Evolutionary conservation across 2,113 vertebrate genomes (phyloP).

Genomic region (Bathybates hornii): DNA sequence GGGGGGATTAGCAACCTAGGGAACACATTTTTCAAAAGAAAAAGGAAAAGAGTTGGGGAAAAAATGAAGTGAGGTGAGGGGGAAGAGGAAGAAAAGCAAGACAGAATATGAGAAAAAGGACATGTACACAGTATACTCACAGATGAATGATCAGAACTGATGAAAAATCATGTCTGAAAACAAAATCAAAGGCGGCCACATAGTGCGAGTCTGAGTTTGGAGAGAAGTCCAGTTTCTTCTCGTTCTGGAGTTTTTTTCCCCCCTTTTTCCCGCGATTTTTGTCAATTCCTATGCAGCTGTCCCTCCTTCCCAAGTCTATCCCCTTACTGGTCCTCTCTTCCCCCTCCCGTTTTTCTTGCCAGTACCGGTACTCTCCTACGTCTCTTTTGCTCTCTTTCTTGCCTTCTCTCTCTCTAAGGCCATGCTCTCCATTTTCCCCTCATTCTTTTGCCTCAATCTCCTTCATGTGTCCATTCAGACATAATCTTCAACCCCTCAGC

Average conservation of each 20-base stretch:
- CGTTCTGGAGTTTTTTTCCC: constrained; percentile 35
- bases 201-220: constrained; percentile 1
- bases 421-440: constrained; percentile 60
- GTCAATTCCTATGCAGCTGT: constrained; percentile 53
- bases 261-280: constrained; percentile 55
- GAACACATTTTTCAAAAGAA: constrained; percentile 39
- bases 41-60: neutral
- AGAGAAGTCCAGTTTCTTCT: constrained; percentile 31
- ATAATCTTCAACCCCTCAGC: neutral
- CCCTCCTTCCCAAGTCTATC: constrained; percentile 60
- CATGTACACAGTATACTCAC: constrained; percentile 56
- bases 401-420: constrained; percentile 32
- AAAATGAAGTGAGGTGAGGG: constrained; percentile 10
- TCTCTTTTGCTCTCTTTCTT: constrained; percentile 28
- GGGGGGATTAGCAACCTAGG: constrained; percentile 38
- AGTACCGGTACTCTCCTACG: constrained; percentile 50
- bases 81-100: neutral
- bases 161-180: constrained; percentile 38
- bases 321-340: constrained; percentile 46
- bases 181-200: constrained; percentile 8
- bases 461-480: constrained; percentile 49
- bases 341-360: constrained; percentile 48
- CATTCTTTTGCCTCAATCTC: constrained; percentile 45
- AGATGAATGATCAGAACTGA: constrained; percentile 41
- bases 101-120: neutral